phyloP scores from a whole-genome alignment of 64 coral and sea anemone genomes.

The Acropora yongei region DNA sequence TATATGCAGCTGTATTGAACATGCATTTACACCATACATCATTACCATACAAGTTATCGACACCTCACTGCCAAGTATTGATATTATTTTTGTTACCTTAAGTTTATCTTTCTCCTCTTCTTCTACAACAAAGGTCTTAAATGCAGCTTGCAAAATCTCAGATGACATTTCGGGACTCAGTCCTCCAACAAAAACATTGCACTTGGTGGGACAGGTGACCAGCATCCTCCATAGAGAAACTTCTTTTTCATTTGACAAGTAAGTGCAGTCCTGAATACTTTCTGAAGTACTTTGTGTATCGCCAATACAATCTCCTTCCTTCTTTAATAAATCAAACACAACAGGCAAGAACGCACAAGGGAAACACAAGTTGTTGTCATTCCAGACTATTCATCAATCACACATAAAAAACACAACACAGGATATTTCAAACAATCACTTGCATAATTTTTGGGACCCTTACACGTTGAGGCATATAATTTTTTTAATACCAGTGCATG shows the following conservation, averaged over 20 bases:
- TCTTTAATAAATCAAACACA: background rate
- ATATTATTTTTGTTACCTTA: slow-evolving; percentile 35
- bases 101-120: slow-evolving; percentile 24
- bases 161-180: slow-evolving; percentile 42
- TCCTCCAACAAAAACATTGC: slow-evolving; percentile 83
- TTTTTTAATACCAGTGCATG: no score
- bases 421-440: background rate
- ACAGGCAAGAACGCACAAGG: background rate
- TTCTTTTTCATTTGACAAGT: slow-evolving; percentile 79
- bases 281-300: background rate
- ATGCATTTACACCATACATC: no score
- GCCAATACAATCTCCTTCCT: background rate
- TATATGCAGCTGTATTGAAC: no score
- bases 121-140: slow-evolving; percentile 53
- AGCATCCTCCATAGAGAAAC: slow-evolving; percentile 68
- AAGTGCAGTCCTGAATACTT: slow-evolving; percentile 56
- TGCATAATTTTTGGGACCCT: no score
- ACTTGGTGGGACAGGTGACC: slow-evolving; percentile 48
- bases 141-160: slow-evolving; percentile 39
- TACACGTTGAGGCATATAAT: no score
- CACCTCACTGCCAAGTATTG: no score
- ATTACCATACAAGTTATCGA: no score
- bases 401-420: background rate
- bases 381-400: background rate
- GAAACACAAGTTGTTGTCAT: background rate